phyloP scores from a whole-genome alignment of 1,140 invertebrate genomes.

The Drosophila lacteicornis region DNA sequence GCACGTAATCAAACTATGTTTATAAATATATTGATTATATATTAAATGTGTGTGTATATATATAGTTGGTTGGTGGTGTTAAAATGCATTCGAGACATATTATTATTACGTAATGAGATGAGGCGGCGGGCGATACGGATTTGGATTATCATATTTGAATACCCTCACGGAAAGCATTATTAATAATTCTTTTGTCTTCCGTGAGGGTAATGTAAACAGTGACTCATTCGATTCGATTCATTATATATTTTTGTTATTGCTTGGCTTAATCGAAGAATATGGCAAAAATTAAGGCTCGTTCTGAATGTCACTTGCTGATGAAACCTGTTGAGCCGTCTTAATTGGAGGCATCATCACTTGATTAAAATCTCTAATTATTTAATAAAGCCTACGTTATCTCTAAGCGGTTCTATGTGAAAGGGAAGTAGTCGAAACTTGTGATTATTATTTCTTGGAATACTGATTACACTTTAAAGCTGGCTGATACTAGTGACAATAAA shows the following conservation, averaged over 20 bases:
- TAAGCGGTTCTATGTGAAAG: background rate
- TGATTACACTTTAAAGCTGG: background rate
- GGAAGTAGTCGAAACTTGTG: background rate
- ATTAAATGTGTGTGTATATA: constrained; percentile 47
- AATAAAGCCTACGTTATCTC: background rate
- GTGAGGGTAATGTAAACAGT: constrained; percentile 42
- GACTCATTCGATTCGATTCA: constrained; percentile 31
- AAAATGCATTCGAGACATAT: constrained; percentile 79
- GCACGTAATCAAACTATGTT: constrained; percentile 60
- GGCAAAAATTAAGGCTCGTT: constrained; percentile 43
- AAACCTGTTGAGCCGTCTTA: background rate
- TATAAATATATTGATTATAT: constrained; percentile 48
- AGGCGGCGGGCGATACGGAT: constrained; percentile 76
- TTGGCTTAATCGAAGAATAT: constrained; percentile 38
- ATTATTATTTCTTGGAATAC: background rate
- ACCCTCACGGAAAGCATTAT: constrained; percentile 23
- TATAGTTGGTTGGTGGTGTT: constrained; percentile 62
- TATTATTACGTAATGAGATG: constrained; percentile 83
- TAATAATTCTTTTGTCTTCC: constrained; percentile 2
- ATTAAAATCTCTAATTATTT: constrained; percentile 16
- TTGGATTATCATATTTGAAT: constrained; percentile 53
- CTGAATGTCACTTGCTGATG: constrained; percentile 10
- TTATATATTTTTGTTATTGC: background rate
- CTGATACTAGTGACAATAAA: background rate
- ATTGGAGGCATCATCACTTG: background rate